These are phyloP conservation scores for Ramphastos sulfuratus DNA, from an alignment of 2,113 vertebrate genomes.

Conservation along the genomic window DNA sequence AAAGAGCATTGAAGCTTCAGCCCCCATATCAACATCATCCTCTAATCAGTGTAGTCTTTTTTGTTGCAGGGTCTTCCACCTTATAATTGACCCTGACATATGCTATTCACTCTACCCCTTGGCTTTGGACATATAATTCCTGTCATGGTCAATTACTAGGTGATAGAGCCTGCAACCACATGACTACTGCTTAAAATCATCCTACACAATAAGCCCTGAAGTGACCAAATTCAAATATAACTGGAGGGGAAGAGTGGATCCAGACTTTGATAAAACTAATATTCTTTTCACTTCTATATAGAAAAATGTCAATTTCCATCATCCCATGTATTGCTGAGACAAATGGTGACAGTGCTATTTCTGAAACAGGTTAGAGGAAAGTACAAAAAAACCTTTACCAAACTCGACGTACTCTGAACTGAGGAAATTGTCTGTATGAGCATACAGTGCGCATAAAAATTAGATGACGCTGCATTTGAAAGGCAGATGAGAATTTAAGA, in stretches of 20 bases:
- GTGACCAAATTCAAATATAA: conserved; percentile 57
- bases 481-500: conserved; percentile 66
- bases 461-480: conserved; percentile 65
- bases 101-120: conserved; percentile 67
- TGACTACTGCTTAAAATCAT: conserved; percentile 53
- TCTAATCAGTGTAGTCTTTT: conserved; percentile 72
- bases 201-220: conserved; percentile 36
- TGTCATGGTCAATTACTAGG: conserved; percentile 73
- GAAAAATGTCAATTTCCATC: conserved; percentile 60
- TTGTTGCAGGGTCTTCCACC: conserved; percentile 67
- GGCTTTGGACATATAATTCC: conserved; percentile 65
- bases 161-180: conserved; percentile 64
- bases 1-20: conserved; percentile 60
- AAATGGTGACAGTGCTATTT: conserved; percentile 60
- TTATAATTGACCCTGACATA: conserved; percentile 75
- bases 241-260: conserved; percentile 29
- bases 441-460: conserved; percentile 67
- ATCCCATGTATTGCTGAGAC: neutral
- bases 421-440: conserved; percentile 53
- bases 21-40: conserved; percentile 57
- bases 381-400: conserved; percentile 53
- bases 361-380: conserved; percentile 64
- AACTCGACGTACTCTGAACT: conserved; percentile 28
- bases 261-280: conserved; percentile 58
- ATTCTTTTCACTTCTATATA: conserved; percentile 47